These are phyloP conservation scores for Pissodes strobi DNA, from an alignment of 1,140 invertebrate species.

Conservation along the genomic window DNA sequence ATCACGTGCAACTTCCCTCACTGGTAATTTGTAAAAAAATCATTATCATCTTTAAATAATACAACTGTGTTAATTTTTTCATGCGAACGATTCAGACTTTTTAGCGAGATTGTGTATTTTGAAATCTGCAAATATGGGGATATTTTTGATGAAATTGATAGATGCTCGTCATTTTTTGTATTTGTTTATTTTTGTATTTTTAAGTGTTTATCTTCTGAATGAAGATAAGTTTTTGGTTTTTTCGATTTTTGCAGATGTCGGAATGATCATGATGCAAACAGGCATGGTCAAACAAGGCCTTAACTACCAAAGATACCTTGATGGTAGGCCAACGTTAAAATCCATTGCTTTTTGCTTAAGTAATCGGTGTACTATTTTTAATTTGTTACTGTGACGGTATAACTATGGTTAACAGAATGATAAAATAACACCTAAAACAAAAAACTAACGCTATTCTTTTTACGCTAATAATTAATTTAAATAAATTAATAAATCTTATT, in stretches of 20 bases:
- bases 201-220: neutral
- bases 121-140: too few relatives aligned
- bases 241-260: conserved; percentile 82
- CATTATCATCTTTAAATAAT: too few relatives aligned
- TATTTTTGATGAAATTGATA: too few relatives aligned
- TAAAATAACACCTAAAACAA: neutral
- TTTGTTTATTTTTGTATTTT: neutral
- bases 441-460: too few relatives aligned
- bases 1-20: too few relatives aligned
- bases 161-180: neutral
- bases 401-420: neutral
- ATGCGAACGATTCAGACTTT: too few relatives aligned
- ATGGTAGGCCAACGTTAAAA: conserved; percentile 67
- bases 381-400: conserved; percentile 14
- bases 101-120: too few relatives aligned
- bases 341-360: conserved; percentile 36
- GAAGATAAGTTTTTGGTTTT: conserved; percentile 52
- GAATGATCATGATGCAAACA: conserved; percentile 93
- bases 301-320: conserved; percentile 77
- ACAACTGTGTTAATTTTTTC: too few relatives aligned
- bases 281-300: conserved; percentile 87
- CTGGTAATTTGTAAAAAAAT: too few relatives aligned
- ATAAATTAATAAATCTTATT: neutral
- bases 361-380: conserved; percentile 29
- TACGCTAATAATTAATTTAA: neutral